Base-by-base conservation (phyloP, 92 coral and sea anemone species). In the Meandrina meandrites region DNA sequence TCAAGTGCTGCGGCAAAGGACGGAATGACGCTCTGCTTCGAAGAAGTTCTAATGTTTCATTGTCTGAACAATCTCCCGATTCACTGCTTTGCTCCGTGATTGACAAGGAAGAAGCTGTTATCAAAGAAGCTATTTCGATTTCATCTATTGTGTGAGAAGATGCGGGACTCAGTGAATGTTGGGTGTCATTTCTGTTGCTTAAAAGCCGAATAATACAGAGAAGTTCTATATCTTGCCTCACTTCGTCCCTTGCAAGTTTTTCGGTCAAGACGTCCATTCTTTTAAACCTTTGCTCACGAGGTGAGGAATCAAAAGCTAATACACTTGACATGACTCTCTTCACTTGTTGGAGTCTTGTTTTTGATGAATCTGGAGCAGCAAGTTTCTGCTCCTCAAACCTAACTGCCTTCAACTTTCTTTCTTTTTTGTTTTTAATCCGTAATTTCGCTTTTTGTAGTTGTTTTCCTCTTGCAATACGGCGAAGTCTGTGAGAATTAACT, bases 1-100 rank as follows among this genome's bases (percentile, higher is more conserved):
- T 58, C 51, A 80, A 80, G 71, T 80, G 83, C 27, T 60, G 50
- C 51, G 86, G 86, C 18, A 73, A 70, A 34, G 48, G 79, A 51
- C 68, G 66, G 1, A 27, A 0, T 8, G 79, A 9, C 0, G 30
- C 37, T 54, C 77, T 73, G 15, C 13, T 34, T 71, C 69, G 71
- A 83, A 71, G 78, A 12, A 34, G 40, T 22, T 53, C 42, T 14
- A 53, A 8, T 72, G 50, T 70, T 31, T 69, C 78, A 28, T 71
- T 35, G 47, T 82, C 75, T 2, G 58, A 69, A 1, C 4, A 28
- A 45, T 81, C 68, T 19, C 17, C 51, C 13, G 58, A n/a, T 37
- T 27, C 73, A 40, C 21, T 5, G 9, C 34, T 19, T 16, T 13
- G 34, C 14, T n/a, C n/a, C n/a, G n/a, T 16, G 7, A 48, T 50